Evolutionary conservation across 2,113 vertebrate species (phyloP), one percentile per base, ranked within the genome.

Genomic region (Falco punctatus): DNA sequence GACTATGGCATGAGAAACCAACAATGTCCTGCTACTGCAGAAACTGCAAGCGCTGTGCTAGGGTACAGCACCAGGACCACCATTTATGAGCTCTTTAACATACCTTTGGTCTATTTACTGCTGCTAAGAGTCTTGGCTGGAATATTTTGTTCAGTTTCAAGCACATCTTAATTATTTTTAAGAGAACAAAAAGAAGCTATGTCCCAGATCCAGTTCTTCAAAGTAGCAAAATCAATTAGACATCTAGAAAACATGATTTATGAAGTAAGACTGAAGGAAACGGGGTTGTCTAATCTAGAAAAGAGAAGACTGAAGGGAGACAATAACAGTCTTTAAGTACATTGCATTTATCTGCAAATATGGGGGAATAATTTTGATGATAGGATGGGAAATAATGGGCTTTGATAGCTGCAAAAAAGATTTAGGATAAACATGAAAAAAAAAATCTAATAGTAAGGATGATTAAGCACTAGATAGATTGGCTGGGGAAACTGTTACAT

Each of bases 391-490:
- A 94, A 91, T 85, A 91, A 65, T 67, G 52, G 65, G 57, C 35
- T 67, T 86, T 72, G 72, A 35, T 44, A 87, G 51, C 46, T 19
- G 6, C 52, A 69, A 82, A 90, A 69, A 30, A 94, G 70, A 91
- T 61, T 82, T 49, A 71, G 54, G 62, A 65, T 95, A 92, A 89
- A 61, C 21, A 72, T 8, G 22, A 78, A 94, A 73, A 79, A 79
- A 55, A 57, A 32, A 5, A 9, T 86, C 28, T 59, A 54, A 27
- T 57, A 64, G 46, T 81, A 85, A 87, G 78, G 73, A 85, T 82
- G 78, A 87, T 96, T 91, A 95, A 91, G 35, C 70, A 49, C 49
- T 27, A 90, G 81, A 85, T 84, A 65, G 69, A 90, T 87, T 89
- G 84, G 33, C 89, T 91, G 46, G 11, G 38, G n/a, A 79, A 92